Base-by-base conservation (phyloP, 2,888 invertebrate species). In the Sinopyrophorus schimmeli region DNA sequence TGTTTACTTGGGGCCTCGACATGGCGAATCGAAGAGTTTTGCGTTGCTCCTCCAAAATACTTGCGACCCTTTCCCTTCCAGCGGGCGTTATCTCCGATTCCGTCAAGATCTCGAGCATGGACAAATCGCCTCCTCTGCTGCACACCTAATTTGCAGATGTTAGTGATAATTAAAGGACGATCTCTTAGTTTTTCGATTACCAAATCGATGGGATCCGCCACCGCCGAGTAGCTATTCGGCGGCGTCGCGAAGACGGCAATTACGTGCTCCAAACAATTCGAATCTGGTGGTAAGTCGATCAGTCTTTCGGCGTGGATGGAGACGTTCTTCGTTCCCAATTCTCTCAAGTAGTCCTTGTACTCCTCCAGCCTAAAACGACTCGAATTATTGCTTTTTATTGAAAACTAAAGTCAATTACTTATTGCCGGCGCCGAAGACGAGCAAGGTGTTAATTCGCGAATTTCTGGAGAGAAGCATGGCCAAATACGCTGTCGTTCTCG, bases 171-270 rank as follows among this genome's bases (percentile, higher is more conserved):
- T 12, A 10, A 1, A 3, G 16, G 11, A 18, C 12, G 10, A 4
- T 3, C 9, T 12, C n/a, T n/a, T n/a, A n/a, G n/a, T n/a, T n/a
- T n/a, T n/a, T n/a, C n/a, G n/a, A n/a, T 59, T 66, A 72, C 88
- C 61, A 90, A 73, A 63, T 90, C 89, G 3, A 90, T 88, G 0
- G 89, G 87, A 67, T 90, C 89, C 0, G 78, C 78, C 14, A 90
- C 84, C 0, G 88, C 87, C 0, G 88, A 87, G 65, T 87, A 89
- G 0, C 89, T 89, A 66, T 88, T 89, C 0, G 89, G 87, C 0
- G 91, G 90, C 0, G 87, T 86, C 1, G 88, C 90, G 57, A 83
- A 76, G 1, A 85, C 77, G 0, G 82, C 80, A 1, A 83, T 82
- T 1, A 82, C 82, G 28, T 79, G 77, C 47, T 81, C 80, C 57